A percentile compares a stretch with the other conserved stretches of the same genome.
phyloP scores from a whole-genome alignment of 2,113 vertebrate genomes.

The Heterotis niloticus region DNA sequence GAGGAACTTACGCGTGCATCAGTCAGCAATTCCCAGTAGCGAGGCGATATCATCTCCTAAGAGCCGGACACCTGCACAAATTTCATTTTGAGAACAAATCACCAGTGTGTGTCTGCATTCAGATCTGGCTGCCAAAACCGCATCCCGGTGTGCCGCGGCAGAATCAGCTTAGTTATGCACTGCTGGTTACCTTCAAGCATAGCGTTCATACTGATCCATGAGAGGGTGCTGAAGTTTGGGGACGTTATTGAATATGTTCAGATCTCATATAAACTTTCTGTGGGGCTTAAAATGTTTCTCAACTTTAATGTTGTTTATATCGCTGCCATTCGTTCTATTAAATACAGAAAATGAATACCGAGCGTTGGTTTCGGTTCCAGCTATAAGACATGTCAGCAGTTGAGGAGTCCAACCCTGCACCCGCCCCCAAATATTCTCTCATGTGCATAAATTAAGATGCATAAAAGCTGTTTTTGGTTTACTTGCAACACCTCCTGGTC shows the following conservation, averaged over 20 bases:
- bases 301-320: background rate
- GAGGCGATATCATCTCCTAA: slow-evolving; percentile 30
- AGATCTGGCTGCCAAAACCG: slow-evolving; percentile 14
- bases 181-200: slow-evolving; percentile 13
- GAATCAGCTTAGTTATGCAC: slow-evolving; percentile 27
- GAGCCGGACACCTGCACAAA: slow-evolving; percentile 33
- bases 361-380: too few species aligned
- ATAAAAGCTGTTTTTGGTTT: slow-evolving; percentile 29
- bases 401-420: too few species aligned
- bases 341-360: too few species aligned
- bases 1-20: slow-evolving; percentile 15
- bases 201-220: background rate
- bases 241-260: background rate
- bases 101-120: slow-evolving; percentile 30
- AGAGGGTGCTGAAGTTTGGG: slow-evolving; percentile 25
- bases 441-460: background rate
- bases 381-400: too few species aligned
- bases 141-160: slow-evolving; percentile 5
- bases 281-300: background rate
- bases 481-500: too few species aligned
- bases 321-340: too few species aligned
- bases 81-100: slow-evolving; percentile 36
- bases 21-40: slow-evolving; percentile 26
- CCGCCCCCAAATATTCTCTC: too few species aligned
- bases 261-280: slow-evolving; percentile 17